Base-by-base conservation (phyloP, 2,888 invertebrate genomes). In the Rhaphigaster nebulosa region DNA sequence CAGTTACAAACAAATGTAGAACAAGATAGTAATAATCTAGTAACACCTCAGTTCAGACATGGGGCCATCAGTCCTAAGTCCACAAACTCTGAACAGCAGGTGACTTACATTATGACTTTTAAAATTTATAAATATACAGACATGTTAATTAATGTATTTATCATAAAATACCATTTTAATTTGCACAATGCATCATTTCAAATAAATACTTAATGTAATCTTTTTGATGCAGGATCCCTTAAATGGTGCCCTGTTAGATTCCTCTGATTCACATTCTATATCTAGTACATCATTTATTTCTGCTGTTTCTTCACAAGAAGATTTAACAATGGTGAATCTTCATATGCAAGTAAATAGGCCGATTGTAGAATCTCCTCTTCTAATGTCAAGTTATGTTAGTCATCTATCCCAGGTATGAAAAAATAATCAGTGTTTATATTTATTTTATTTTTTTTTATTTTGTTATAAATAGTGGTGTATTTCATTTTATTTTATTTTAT, bases 351-450 rank as follows among this genome's bases (percentile, higher is more conserved):
- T 98, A 50, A 98, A 98, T 93, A 95, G 96, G 92, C 97, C 98
- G 0, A 99, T 99, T 92, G 96, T 98, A 13, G 98, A 98, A 93
- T 99, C 99, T 0, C 98, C 99, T 0, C 94, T 99, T 90, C 94
- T 99, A 0, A 98, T 99, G 98, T 97, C 98, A 10, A 98, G 98
- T 93, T 99, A 99, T 93, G 96, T 97, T 93, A 97, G 97, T 93
- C 98, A 99, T 94, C 94, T 99, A 93, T 98, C 98, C 6, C 98
- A 98, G 94, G 96, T 96, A 90, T 91, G 34, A 65, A 6, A 29
- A 65, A 4, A 65, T 34, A 29, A 29, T 65, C 15, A 56, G 13
- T 56, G n/a, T n/a, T n/a, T n/a, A n/a, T n/a, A n/a, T n/a, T n/a
- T n/a, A n/a, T n/a, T n/a, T 38, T 45, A n/a, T 29, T 54, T 20